These are phyloP conservation scores for Diadegma fenestrale DNA, from an alignment of 2,888 invertebrate species.

Conservation along the genomic window DNA sequence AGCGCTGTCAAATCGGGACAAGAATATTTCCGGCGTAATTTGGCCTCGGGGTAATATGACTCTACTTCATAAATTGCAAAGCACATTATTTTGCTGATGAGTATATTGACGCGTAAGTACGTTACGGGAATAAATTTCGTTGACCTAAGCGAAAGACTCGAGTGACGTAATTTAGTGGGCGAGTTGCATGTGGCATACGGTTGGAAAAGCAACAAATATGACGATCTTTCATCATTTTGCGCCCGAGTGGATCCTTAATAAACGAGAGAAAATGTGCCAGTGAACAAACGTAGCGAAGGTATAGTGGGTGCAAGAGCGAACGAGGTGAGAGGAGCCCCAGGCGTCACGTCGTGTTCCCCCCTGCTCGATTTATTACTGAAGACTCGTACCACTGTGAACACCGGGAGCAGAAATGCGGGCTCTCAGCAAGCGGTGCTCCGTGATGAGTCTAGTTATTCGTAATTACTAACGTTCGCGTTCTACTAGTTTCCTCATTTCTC, in stretches of 20 bases:
- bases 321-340: slow-evolving; percentile 36
- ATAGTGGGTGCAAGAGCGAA: slow-evolving; percentile 41
- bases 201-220: slow-evolving; percentile 49
- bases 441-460: slow-evolving; percentile 77
- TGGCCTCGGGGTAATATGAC: neutral
- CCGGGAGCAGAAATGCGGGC: slow-evolving; percentile 40
- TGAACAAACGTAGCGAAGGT: slow-evolving; percentile 53
- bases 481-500: slow-evolving; percentile 73
- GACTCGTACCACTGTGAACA: slow-evolving; percentile 67
- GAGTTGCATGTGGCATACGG: slow-evolving; percentile 31
- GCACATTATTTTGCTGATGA: slow-evolving; percentile 1
- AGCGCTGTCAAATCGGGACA: neutral
- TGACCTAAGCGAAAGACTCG: slow-evolving; percentile 11
- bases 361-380: slow-evolving; percentile 76
- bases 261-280: slow-evolving; percentile 59
- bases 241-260: slow-evolving; percentile 58
- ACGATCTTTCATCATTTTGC: slow-evolving; percentile 63
- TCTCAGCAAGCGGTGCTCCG: slow-evolving; percentile 59
- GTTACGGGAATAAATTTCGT: neutral
- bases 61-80: neutral
- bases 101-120: neutral
- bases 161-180: slow-evolving; percentile 42
- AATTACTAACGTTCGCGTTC: slow-evolving; percentile 73
- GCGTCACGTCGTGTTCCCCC: slow-evolving; percentile 66
- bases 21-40: neutral